Base-by-base conservation (phyloP, 2,888 invertebrate species). In the Ametastegia equiseti region DNA sequence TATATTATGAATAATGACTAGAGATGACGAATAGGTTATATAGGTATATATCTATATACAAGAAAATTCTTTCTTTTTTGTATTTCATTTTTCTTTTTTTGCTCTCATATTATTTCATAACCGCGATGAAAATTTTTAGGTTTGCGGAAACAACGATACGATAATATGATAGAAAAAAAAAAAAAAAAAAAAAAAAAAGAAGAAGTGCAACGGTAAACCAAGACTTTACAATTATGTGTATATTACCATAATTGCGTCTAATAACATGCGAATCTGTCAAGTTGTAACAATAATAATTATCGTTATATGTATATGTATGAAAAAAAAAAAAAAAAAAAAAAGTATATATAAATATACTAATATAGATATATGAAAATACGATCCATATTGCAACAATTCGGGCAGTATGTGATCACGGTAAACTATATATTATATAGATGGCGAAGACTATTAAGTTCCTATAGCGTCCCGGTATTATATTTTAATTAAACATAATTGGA, bases 401-500 rank as follows among this genome's bases (percentile, higher is more conserved):
- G n/a, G 50, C 50, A 50, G n/a, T 50, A 50, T 50, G 19, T n/a
- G n/a, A n/a, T n/a, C n/a, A 36, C 67, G 67, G 67, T 36, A 36
- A 67, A 67, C 39, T 67, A 67, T n/a, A 57, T 57, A 9, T 9
- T 13, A 45, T 45, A 54, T 9, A 42, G 7, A 63, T 13, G 15
- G 2, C n/a, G 30, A 63, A 42, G 11, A 69, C 11, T 69, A 42
- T 69, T 42, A 39, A 69, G 69, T 69, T 69, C 69, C 69, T 69
- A 69, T 69, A 69, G 69, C 69, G 69, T 42, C 69, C 42, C 69
- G 69, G 42, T 69, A 45, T 69, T 69, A 69, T 63, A 30, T 11
- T 23, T 30, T 30, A 9, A 63, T 30, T 13, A 63, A 63, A 33
- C 6, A 54, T 42, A 3, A 42, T 9, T 42, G 3, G 11, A n/a